Conservation (phyloP, 1,140 invertebrate species). For the Trichomalopsis sarcophagae region DNA sequence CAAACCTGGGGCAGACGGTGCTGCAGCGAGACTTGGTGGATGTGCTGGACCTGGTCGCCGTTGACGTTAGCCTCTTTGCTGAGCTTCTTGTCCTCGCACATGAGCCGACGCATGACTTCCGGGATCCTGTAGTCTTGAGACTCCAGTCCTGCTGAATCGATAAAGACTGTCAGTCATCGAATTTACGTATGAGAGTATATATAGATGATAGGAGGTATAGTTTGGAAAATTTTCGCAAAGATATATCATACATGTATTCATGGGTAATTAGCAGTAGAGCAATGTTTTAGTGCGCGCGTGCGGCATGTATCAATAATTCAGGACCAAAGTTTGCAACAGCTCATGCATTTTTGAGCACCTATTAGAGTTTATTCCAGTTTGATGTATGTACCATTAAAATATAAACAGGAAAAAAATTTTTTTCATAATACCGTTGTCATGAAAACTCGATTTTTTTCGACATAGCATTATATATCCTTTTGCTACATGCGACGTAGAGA, state of each 20-base stretch:
- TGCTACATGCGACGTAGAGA: no score
- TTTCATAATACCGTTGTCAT: neutral
- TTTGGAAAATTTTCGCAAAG: no score
- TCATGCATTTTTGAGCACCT: no score
- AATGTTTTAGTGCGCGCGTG: neutral
- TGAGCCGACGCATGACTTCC: constrained; percentile 78
- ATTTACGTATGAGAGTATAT: no score
- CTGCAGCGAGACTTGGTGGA: constrained; percentile 62
- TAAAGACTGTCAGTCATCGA: no score
- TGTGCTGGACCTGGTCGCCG: constrained; percentile 64
- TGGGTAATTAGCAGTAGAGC: no score
- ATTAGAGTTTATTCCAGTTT: no score
- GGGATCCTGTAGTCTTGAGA: constrained; percentile 74
- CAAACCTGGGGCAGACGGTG: constrained; percentile 57
- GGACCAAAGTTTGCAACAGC: no score
- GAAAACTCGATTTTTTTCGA: neutral
- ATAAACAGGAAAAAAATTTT: neutral
- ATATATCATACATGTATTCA: no score
- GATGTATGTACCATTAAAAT: no score
- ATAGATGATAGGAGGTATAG: no score
- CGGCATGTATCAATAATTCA: neutral
- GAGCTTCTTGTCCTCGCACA: constrained; percentile 76
- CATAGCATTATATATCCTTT: neutral
- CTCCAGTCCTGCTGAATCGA: constrained; percentile 62
- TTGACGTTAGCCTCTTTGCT: constrained; percentile 72